Percentiles rank a stretch among this genome's conserved stretches.
Conservation (phyloP, 2,113 vertebrate genomes). For the Perccottus glenii region DNA sequence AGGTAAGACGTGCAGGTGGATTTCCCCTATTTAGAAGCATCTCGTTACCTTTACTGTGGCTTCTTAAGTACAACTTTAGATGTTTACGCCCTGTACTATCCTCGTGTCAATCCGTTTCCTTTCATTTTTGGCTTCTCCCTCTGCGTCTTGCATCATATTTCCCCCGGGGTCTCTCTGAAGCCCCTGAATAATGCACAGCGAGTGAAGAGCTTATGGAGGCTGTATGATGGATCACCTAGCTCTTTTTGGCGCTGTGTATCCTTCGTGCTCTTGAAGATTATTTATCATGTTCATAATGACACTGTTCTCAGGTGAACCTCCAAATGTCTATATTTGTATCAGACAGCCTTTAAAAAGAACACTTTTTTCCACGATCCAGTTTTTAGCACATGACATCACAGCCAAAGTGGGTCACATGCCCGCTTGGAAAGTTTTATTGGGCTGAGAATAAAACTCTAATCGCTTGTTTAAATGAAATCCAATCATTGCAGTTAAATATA, state of each 20-base stretch:
- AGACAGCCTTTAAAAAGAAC: conserved; percentile 35
- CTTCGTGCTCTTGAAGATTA: conserved; percentile 45
- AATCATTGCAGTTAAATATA: no score
- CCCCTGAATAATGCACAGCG: conserved; percentile 75
- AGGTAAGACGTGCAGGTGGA: conserved; percentile 57
- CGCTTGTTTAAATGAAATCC: no score
- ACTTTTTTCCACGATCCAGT: conserved; percentile 50
- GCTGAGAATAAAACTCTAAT: neutral
- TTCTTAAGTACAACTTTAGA: conserved; percentile 46
- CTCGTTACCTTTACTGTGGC: conserved; percentile 58
- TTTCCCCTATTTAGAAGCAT: conserved; percentile 54
- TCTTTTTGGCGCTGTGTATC: conserved; percentile 49
- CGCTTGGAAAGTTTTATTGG: conserved; percentile 22
- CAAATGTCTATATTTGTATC: conserved; percentile 67
- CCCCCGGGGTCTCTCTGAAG: conserved; percentile 62
- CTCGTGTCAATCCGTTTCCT: conserved; percentile 29
- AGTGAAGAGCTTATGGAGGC: conserved; percentile 63
- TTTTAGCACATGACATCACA: conserved; percentile 43
- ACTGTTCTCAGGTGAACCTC: conserved; percentile 62
- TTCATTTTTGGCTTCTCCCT: conserved; percentile 25
- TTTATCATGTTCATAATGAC: conserved; percentile 67
- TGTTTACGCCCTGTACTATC: conserved; percentile 36
- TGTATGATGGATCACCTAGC: conserved; percentile 69
- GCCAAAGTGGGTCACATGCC: conserved; percentile 55
- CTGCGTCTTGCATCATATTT: conserved; percentile 53